Conservation (phyloP, 2,113 vertebrate species). For the Brachypteracias leptosomus region DNA sequence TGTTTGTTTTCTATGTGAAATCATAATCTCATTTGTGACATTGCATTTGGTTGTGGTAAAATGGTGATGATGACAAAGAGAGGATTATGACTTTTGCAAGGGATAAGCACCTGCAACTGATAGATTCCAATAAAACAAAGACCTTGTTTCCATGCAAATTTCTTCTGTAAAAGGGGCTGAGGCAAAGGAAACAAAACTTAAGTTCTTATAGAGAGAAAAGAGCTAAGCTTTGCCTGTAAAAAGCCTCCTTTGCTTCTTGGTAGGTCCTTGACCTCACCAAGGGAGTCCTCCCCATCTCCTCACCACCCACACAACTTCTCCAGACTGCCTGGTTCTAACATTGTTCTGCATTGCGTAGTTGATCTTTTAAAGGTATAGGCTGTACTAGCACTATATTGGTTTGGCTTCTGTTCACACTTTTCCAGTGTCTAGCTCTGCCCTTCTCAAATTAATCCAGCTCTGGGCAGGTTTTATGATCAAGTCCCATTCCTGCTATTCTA, state of each 20-base stretch:
- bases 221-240: neutral
- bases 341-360: neutral
- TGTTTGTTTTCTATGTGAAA: conserved; percentile 16
- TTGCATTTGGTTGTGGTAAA: neutral
- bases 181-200: neutral
- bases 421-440: neutral
- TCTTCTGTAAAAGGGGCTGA: neutral
- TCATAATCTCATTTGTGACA: conserved; percentile 6
- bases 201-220: neutral
- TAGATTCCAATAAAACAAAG: neutral
- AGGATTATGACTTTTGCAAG: neutral
- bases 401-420: neutral
- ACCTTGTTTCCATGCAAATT: neutral
- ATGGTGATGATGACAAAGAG: neutral
- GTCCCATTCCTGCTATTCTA: neutral
- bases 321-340: neutral
- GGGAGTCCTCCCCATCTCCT: neutral
- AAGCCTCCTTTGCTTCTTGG: neutral
- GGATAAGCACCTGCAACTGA: neutral
- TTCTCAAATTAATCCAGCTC: neutral
- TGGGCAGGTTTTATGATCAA: neutral
- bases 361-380: neutral
- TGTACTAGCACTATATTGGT: neutral
- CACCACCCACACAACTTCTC: neutral
- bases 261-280: neutral